Evolutionary conservation across 1,140 invertebrate species (phyloP).

Genomic region (Lordiphosa mommai): DNA sequence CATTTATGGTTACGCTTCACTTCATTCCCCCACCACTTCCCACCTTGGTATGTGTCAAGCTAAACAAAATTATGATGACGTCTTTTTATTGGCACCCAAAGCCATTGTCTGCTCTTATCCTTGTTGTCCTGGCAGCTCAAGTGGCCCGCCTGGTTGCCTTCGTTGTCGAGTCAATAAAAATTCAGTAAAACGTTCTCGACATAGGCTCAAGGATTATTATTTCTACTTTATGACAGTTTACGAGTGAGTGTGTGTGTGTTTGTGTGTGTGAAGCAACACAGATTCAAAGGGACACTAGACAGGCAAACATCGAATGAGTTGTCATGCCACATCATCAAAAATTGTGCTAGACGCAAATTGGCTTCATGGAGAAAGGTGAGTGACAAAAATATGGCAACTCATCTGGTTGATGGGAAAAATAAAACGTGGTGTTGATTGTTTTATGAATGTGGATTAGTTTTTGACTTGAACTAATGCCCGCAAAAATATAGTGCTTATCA

Average conservation of each 20-base stretch:
- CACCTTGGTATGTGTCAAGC: slow-evolving; percentile 33
- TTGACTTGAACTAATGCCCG: background rate
- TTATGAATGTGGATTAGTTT: background rate
- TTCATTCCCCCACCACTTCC: slow-evolving; percentile 1
- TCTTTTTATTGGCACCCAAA: slow-evolving; percentile 60
- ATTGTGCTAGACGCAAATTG: slow-evolving; percentile 44
- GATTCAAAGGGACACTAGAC: slow-evolving; percentile 60
- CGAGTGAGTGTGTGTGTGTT: slow-evolving; percentile 25
- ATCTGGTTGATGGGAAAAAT: slow-evolving; percentile 4
- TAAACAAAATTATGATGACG: slow-evolving; percentile 68
- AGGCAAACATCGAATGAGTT: slow-evolving; percentile 25
- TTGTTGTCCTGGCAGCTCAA: slow-evolving; percentile 48
- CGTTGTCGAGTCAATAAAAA: slow-evolving; percentile 65
- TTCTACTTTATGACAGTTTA: slow-evolving; percentile 67
- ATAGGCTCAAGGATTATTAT: slow-evolving; percentile 76
- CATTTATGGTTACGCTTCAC: slow-evolving; percentile 36
- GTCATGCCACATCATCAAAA: slow-evolving; percentile 23
- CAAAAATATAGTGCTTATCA: too few species aligned
- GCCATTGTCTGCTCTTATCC: slow-evolving; percentile 46
- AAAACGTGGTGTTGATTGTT: slow-evolving; percentile 23
- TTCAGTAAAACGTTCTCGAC: slow-evolving; percentile 71
- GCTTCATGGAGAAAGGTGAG: slow-evolving; percentile 16
- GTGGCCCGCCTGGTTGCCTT: slow-evolving; percentile 25
- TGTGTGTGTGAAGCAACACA: slow-evolving; percentile 30
- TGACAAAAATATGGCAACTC: slow-evolving; percentile 7